phyloP scores from a whole-genome alignment of 2,113 vertebrate genomes.

The Coptodon rendalli region DNA sequence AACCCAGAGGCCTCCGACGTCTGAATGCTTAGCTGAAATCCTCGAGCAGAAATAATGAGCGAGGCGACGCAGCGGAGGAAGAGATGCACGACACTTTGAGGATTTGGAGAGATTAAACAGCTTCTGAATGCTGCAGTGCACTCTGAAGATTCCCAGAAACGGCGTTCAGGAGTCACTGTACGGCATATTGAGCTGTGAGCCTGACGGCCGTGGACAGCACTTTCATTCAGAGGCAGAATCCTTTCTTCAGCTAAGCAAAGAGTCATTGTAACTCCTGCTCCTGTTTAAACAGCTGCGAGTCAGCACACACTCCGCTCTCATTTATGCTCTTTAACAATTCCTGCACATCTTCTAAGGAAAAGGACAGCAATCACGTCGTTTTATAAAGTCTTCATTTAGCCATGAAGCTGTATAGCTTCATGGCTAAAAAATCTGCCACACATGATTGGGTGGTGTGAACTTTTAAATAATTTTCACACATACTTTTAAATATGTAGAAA shows the following conservation, averaged over 20 bases:
- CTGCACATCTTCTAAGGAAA: not conserved
- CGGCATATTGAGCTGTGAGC: slow-evolving; percentile 13
- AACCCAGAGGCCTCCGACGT: not conserved
- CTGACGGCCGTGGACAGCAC: not conserved
- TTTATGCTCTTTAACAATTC: not conserved
- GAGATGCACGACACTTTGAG: not conserved
- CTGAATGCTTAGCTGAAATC: slow-evolving; percentile 28
- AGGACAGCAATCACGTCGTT: not conserved
- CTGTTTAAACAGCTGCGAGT: not conserved
- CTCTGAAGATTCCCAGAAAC: not conserved
- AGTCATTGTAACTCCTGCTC: not conserved
- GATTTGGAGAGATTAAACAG: slow-evolving; percentile 37
- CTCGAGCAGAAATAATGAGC: slow-evolving; percentile 1
- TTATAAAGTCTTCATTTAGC: not conserved
- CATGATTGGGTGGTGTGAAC: not conserved
- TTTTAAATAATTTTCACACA: not conserved
- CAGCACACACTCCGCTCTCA: not conserved
- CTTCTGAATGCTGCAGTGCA: not conserved
- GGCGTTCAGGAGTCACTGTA: not conserved
- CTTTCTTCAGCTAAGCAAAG: slow-evolving; percentile 27
- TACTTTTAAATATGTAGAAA: not conserved
- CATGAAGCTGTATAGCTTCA: not conserved
- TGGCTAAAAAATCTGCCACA: not conserved
- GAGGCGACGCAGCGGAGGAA: not conserved
- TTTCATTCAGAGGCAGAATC: not conserved